Conservation (phyloP, 92 coral and sea anemone genomes). For the Epizoanthus stellaris region DNA sequence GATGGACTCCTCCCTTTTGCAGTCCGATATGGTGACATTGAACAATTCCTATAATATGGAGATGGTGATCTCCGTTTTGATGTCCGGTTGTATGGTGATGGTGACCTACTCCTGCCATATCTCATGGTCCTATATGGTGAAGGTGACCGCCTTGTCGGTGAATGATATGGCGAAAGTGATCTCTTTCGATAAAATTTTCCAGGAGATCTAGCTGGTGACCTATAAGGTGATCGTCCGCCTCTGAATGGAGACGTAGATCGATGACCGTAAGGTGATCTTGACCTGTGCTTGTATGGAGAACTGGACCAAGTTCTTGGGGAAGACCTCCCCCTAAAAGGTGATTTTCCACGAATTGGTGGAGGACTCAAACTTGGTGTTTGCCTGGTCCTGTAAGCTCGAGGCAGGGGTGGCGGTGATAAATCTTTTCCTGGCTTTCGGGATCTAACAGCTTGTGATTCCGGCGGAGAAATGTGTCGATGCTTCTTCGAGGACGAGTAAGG, state of each 20-base stretch:
- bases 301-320: slow-evolving; percentile 79
- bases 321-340: slow-evolving; percentile 67
- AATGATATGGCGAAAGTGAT: slow-evolving; percentile 71
- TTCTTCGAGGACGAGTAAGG: slow-evolving; percentile 64
- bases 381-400: slow-evolving; percentile 87
- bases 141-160: slow-evolving; percentile 74
- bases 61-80: slow-evolving; percentile 78
- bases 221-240: slow-evolving; percentile 70
- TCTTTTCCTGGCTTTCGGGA: slow-evolving; percentile 60
- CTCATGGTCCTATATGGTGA: slow-evolving; percentile 75
- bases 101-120: slow-evolving; percentile 69
- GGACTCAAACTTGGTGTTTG: slow-evolving; percentile 83
- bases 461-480: slow-evolving; percentile 61
- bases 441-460: slow-evolving; percentile 54
- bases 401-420: slow-evolving; percentile 77
- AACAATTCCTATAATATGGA: slow-evolving; percentile 72
- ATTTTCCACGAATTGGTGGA: slow-evolving; percentile 67
- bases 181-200: slow-evolving; percentile 65
- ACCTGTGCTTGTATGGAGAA: slow-evolving; percentile 81
- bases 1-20: slow-evolving; percentile 66
- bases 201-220: slow-evolving; percentile 82
- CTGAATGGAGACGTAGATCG: slow-evolving; percentile 65
- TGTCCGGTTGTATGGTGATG: slow-evolving; percentile 65
- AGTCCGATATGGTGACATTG: slow-evolving; percentile 64
- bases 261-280: slow-evolving; percentile 76